These are phyloP conservation scores for Tubulanus polymorphus DNA, from an alignment of 2,888 invertebrate genomes.

Conservation along the genomic window DNA sequence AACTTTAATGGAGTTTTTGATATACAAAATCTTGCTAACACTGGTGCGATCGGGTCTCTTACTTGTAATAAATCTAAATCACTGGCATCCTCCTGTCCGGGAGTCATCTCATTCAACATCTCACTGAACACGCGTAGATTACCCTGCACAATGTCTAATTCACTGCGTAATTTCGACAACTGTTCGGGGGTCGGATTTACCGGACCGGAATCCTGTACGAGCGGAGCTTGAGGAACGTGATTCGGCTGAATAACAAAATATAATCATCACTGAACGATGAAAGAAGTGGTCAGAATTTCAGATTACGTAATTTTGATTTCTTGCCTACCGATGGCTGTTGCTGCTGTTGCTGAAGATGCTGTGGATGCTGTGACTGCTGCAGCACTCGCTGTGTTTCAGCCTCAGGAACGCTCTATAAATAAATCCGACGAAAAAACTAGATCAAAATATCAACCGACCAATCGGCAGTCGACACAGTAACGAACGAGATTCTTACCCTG, in stretches of 20 bases:
- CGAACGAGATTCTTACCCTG: conserved; percentile 34
- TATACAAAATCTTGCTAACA: too few species aligned
- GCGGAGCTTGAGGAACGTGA: too few species aligned
- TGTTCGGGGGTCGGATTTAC: conserved; percentile 71
- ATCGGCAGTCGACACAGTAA: neutral
- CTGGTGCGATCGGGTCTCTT: too few species aligned
- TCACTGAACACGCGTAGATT: conserved; percentile 93
- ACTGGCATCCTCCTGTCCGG: conserved; percentile 75
- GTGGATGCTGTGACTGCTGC: conserved; percentile 14
- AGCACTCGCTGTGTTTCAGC: conserved; percentile 13
- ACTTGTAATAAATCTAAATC: conserved; percentile 85
- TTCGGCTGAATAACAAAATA: too few species aligned
- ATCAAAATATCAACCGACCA: neutral
- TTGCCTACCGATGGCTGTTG: conserved; percentile 5
- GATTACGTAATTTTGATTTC: too few species aligned
- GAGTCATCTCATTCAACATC: conserved; percentile 87
- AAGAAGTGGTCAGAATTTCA: too few species aligned
- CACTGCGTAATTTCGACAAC: conserved; percentile 81
- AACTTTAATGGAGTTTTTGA: too few species aligned
- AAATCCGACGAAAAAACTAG: neutral
- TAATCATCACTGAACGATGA: too few species aligned
- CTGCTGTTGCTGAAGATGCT: conserved; percentile 11
- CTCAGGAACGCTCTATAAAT: conserved; percentile 23
- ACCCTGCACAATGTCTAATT: conserved; percentile 87
- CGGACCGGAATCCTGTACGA: conserved; percentile 25